These are phyloP conservation scores for Iguana delicatissima DNA, from an alignment of 2,797 vertebrate genomes.

Conservation along the genomic window DNA sequence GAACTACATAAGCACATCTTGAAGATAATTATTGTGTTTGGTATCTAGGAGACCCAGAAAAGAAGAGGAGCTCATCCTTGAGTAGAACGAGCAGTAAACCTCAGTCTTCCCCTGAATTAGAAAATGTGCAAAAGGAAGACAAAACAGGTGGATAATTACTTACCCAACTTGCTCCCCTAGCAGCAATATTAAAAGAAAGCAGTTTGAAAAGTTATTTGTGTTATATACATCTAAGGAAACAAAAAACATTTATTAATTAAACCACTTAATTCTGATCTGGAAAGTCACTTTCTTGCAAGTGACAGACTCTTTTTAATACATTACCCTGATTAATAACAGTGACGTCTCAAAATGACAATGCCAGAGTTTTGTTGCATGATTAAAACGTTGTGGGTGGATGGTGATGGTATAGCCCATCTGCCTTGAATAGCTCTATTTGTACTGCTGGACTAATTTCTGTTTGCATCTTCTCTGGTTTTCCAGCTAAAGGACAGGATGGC, in stretches of 20 bases:
- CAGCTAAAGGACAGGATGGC: neutral
- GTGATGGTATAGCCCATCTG: slow-evolving; percentile 25
- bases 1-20: slow-evolving; percentile 39
- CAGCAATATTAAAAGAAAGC: neutral
- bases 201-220: slow-evolving; percentile 24
- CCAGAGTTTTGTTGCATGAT: neutral
- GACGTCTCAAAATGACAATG: neutral
- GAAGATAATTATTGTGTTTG: slow-evolving; percentile 73
- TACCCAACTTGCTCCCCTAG: slow-evolving; percentile 47
- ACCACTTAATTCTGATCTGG: neutral
- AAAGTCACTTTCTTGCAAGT: neutral
- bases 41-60: slow-evolving; percentile 79
- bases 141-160: slow-evolving; percentile 86
- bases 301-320: neutral
- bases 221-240: slow-evolving; percentile 17
- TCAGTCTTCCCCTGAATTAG: slow-evolving; percentile 81
- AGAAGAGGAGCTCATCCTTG: slow-evolving; percentile 92
- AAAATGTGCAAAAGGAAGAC: slow-evolving; percentile 84
- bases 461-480: slow-evolving; percentile 32
- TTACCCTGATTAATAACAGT: neutral
- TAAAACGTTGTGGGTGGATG: neutral
- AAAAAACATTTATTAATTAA: neutral
- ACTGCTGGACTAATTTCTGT: slow-evolving; percentile 39
- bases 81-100: slow-evolving; percentile 86
- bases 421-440: slow-evolving; percentile 50